Conservation (phyloP, 2,113 vertebrate species). For the Oostethus manadensis region DNA sequence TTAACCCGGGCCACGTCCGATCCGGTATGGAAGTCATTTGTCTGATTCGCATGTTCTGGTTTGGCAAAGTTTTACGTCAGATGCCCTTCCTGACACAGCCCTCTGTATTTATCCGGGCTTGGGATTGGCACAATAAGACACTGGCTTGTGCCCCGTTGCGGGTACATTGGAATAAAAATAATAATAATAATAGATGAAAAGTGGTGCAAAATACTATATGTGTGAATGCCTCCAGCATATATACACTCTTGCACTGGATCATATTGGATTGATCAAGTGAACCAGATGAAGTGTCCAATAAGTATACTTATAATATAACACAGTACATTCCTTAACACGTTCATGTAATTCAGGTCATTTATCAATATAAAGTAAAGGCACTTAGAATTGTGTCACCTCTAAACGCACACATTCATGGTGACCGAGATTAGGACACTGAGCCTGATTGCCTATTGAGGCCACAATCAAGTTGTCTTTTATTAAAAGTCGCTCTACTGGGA, state of each 20-base stretch:
- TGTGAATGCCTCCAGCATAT: too few species aligned
- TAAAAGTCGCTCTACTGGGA: conserved; percentile 60
- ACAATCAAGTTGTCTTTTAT: conserved; percentile 51
- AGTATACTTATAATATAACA: not conserved
- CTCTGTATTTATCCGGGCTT: too few species aligned
- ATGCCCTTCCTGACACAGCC: too few species aligned
- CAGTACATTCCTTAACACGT: not conserved
- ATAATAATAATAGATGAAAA: too few species aligned
- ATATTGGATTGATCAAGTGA: not conserved
- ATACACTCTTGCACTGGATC: not conserved
- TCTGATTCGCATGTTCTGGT: too few species aligned
- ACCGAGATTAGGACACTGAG: conserved; percentile 2
- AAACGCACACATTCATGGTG: not conserved
- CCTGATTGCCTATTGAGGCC: conserved; percentile 61
- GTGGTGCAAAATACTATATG: too few species aligned
- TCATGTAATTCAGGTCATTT: not conserved
- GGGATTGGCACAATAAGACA: too few species aligned
- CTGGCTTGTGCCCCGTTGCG: too few species aligned
- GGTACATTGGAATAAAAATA: too few species aligned
- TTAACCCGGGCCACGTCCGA: too few species aligned
- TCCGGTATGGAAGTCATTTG: too few species aligned
- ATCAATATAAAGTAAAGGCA: not conserved
- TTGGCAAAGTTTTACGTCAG: too few species aligned
- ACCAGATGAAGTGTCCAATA: not conserved
- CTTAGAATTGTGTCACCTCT: not conserved